phyloP scores from a whole-genome alignment of 2,888 invertebrate genomes.

The Plemyria rubiginata region DNA sequence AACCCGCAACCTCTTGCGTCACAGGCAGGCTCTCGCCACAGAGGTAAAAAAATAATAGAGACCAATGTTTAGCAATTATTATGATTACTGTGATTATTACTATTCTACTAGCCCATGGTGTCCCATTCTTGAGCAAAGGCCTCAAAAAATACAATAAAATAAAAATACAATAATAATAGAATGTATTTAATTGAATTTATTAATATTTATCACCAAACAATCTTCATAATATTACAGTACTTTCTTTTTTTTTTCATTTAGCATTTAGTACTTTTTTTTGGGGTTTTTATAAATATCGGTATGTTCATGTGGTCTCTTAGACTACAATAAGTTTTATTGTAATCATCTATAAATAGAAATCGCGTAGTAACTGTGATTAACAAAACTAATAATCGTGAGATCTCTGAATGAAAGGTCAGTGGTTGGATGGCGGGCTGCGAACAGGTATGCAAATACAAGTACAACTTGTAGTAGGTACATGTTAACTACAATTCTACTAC shows the following conservation, averaged over 20 bases:
- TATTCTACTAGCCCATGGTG: no score
- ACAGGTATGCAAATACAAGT: constrained; percentile 29
- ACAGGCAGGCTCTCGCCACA: no score
- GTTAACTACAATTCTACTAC: constrained; percentile 9
- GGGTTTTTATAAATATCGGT: no score
- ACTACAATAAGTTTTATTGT: constrained; percentile 39
- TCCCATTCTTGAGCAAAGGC: no score
- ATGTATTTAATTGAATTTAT: no score
- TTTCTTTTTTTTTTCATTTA: not conserved
- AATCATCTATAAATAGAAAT: constrained; percentile 41
- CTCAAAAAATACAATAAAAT: no score
- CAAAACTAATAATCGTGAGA: constrained; percentile 39
- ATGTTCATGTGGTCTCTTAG: not conserved
- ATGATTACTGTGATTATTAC: no score
- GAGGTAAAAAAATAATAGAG: no score
- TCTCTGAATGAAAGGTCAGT: constrained; percentile 38
- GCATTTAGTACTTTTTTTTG: no score
- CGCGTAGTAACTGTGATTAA: constrained; percentile 35
- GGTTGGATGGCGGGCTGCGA: constrained; percentile 12
- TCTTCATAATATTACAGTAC: not conserved
- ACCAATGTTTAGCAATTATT: no score
- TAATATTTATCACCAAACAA: no score
- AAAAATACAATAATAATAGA: not conserved
- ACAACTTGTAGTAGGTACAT: constrained; percentile 2
- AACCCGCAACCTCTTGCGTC: no score